Evolutionary conservation across 2,888 invertebrate species (phyloP), one percentile per base, ranked within the genome.

Genomic region (Trichopoda pennipes): DNA sequence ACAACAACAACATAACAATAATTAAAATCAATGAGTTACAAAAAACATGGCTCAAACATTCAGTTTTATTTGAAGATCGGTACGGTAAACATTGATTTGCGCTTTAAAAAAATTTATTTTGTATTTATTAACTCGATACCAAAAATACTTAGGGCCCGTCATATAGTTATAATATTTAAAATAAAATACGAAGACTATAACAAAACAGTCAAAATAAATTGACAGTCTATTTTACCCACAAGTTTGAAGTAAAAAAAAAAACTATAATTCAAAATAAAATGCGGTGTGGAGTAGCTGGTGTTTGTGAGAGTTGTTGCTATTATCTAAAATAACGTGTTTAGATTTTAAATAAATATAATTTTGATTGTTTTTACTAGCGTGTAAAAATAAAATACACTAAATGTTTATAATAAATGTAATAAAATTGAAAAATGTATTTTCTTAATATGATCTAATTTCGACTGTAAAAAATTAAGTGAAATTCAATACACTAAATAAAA

Each of bases 31-130:
- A 42, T 49, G 19, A 53, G 53, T 44, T 12, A n/a, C 7, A 32
- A 58, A 68, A 61, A 83, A 38, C 63, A 61, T 80, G 79, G 82
- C 80, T 74, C 55, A 73, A 81, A 73, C 75, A 73, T 69, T 84
- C 83, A 85, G 85, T 84, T 78, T 81, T 69, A 68, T 68, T 81
- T 78, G 68, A 84, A 70, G 72, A 61, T 75, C 80, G 81, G 69
- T 69, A 72, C 83, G 81, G 80, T 80, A 53, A 81, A 66, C 76
- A 84, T 75, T 73, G 42, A 19, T 19, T 19, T 53, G 55, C 66
- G 74, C 64, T 74, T 38, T 12, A 42, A 28, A 35, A 42, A n/a
- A 7, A 32, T 17, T 2, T 44, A 44, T 14, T 32, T 76, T 51
- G n/a, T n/a, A n/a, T n/a, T n/a, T n/a, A 17, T 58, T 23, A 28